Evolutionary conservation across 2,113 vertebrate genomes (phyloP).

Genomic region (Sarotherodon lohbergeri): DNA sequence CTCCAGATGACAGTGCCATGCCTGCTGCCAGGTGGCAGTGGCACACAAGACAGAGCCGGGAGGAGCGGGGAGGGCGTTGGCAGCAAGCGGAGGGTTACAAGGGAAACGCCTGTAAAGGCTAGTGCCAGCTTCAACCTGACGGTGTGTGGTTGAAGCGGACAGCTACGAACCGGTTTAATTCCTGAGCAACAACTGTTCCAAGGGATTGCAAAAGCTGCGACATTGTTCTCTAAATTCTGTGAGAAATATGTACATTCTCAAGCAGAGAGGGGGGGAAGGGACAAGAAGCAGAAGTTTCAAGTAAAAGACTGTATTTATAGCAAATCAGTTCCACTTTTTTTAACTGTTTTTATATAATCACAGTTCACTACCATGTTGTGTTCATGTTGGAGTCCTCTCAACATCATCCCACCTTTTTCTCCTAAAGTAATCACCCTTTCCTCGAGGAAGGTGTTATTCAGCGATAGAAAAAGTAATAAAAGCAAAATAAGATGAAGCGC

Average conservation of each 20-base stretch:
- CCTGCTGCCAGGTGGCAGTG: constrained; percentile 57
- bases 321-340: not conserved
- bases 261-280: not conserved
- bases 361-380: not conserved
- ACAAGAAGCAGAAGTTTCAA: not conserved
- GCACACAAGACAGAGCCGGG: constrained; percentile 36
- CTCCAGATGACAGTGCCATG: constrained; percentile 52
- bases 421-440: constrained; percentile 6
- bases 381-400: not conserved
- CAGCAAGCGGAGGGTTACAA: not conserved
- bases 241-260: not conserved
- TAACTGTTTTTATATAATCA: not conserved
- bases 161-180: not conserved
- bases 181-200: not conserved
- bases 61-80: not conserved
- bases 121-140: not conserved
- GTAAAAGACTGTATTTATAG: not conserved
- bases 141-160: not conserved
- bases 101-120: not conserved
- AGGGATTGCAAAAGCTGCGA: not conserved
- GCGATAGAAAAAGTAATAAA: constrained; percentile 47
- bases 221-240: not conserved
- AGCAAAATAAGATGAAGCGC: constrained; percentile 40
- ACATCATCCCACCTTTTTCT: not conserved
- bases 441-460: constrained; percentile 19